Base-by-base conservation (phyloP, 1,140 invertebrate genomes). In the Drosophila dunni region DNA sequence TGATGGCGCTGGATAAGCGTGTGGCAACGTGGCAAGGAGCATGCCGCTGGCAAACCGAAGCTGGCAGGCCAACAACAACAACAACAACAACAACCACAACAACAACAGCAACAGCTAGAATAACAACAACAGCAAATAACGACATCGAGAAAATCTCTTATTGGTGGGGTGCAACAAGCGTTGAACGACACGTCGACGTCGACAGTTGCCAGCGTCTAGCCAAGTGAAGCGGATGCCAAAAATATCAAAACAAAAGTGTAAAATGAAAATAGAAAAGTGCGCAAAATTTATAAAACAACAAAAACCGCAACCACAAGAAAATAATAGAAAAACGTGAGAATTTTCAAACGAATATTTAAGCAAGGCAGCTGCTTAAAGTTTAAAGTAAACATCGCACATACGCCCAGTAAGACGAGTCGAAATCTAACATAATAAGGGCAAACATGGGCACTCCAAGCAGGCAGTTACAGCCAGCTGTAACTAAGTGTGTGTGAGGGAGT, bases 211-310 rank as follows among this genome's bases (percentile, higher is more conserved):
- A 62, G 81, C 68, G 75, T 75, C 66, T 69, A 81, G 80, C 81
- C 81, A 81, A 71, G 70, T 67, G 74, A 57, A 81, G 78, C 84
- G 70, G 74, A 89, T 75, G 80, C 75, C 78, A 50, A 75, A 75
- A 78, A 64, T 34, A 48, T 2, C n/a, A 46, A 58, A 73, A 44
- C 13, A 70, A 69, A 77, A 76, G 33, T 54, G 50, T 29, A 42
- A 42, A 70, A 56, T 53, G 66, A 58, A 79, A 77, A 88, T 65
- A 82, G 69, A 75, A 80, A 74, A 78, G 68, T 58, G 64, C 74
- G 48, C 70, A 85, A 85, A 85, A 80, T 76, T 79, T 89, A 89
- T 80, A 83, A 88, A 83, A 79, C 78, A 88, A 70, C 79, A 86
- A 79, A 79, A 79, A 64, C 75, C 75, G 78, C 63, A 58, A 62